Conservation (phyloP, 2,113 vertebrate genomes). For the Micromys minutus region DNA sequence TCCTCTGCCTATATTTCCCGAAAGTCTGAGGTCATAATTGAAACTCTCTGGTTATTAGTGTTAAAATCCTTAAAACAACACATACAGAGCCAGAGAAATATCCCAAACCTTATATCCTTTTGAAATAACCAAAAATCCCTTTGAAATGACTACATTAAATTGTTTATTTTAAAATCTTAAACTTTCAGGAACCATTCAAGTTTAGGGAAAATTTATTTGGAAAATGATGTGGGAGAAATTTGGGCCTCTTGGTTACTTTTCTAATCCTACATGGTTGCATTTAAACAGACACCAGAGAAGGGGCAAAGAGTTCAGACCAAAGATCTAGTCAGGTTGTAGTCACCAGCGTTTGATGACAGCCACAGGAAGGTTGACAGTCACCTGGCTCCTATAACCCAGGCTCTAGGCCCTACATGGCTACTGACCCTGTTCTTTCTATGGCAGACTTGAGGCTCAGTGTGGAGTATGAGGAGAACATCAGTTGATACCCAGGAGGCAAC, state of each 20-base stretch:
- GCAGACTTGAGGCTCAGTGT: not conserved
- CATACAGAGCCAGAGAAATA: not conserved
- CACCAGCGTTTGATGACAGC: not conserved
- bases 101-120: not conserved
- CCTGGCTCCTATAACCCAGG: not conserved
- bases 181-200: slow-evolving; percentile 8
- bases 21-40: not conserved
- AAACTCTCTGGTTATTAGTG: not conserved
- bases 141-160: not conserved
- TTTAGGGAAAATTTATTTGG: not conserved
- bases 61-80: not conserved
- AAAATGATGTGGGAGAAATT: not conserved
- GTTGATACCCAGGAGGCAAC: not conserved
- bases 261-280: not conserved
- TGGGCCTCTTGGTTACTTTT: not conserved
- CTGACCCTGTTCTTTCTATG: not conserved
- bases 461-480: not conserved
- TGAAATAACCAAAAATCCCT: not conserved
- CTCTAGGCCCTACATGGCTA: not conserved
- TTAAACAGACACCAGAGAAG: not conserved
- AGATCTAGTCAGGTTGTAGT: not conserved
- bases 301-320: not conserved
- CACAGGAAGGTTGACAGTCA: not conserved
- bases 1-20: not conserved
- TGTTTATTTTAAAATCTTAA: slow-evolving; percentile 21